These are phyloP conservation scores for Myripristis jacobus DNA, from an alignment of 2,797 vertebrate genomes.

Conservation along the genomic window DNA sequence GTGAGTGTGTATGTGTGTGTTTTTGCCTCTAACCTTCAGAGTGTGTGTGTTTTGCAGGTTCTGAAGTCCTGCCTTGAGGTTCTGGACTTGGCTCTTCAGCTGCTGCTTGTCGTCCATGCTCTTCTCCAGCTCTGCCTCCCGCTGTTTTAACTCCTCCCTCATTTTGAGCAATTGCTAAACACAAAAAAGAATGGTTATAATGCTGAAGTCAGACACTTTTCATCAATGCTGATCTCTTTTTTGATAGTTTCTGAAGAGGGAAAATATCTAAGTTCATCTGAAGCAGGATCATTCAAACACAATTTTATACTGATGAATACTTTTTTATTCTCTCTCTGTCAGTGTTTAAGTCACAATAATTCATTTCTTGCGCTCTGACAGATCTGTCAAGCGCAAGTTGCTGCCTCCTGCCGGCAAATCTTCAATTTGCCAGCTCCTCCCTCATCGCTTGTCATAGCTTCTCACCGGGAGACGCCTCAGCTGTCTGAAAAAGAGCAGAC, in stretches of 20 bases:
- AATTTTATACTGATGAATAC: too few species aligned
- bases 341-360: too few species aligned
- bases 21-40: conserved; percentile 44
- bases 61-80: conserved; percentile 82
- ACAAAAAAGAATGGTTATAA: conserved; percentile 21
- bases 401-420: too few species aligned
- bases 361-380: too few species aligned
- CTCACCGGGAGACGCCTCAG: too few species aligned
- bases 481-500: too few species aligned
- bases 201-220: neutral
- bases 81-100: conserved; percentile 84
- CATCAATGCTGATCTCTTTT: neutral
- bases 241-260: neutral
- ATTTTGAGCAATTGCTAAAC: conserved; percentile 87
- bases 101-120: conserved; percentile 85
- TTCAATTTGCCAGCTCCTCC: too few species aligned
- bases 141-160: conserved; percentile 86
- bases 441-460: too few species aligned
- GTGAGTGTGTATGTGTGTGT: conserved; percentile 8
- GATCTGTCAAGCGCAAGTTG: too few species aligned
- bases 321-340: too few species aligned
- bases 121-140: conserved; percentile 86
- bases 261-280: too few species aligned
- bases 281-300: too few species aligned
- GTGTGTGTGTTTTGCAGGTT: conserved; percentile 55